Evolutionary conservation across 2,888 invertebrate genomes (phyloP).

Genomic region (Leucoma salicis): DNA sequence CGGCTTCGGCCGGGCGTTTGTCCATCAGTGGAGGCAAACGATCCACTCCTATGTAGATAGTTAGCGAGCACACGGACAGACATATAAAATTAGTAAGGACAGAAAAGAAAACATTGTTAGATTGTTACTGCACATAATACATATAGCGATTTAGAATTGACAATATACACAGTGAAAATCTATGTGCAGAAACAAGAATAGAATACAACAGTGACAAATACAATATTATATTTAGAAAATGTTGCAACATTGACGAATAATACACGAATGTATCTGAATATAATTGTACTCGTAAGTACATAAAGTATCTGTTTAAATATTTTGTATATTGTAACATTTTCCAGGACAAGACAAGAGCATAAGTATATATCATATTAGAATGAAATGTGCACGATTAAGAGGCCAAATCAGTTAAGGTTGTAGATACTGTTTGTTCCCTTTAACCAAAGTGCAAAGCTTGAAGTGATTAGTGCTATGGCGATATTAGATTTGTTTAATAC

Average conservation of each 20-base stretch:
- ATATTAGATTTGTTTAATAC: constrained; percentile 22
- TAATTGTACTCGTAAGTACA: not conserved
- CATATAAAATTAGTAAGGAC: constrained; percentile 66
- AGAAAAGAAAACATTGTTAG: constrained; percentile 43
- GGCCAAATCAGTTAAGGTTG: constrained; percentile 17
- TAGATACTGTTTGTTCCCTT: constrained; percentile 12
- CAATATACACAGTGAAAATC: constrained; percentile 6
- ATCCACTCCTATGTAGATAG: constrained; percentile 75
- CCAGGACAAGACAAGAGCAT: not conserved
- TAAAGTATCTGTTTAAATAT: not conserved
- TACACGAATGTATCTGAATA: not conserved
- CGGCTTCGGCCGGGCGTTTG: constrained; percentile 77
- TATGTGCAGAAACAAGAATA: constrained; percentile 26
- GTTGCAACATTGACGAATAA: constrained; percentile 13
- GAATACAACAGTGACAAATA: constrained; percentile 16
- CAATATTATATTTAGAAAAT: constrained; percentile 10
- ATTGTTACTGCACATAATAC: constrained; percentile 51
- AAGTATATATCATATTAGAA: constrained; percentile 12
- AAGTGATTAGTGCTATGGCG: constrained; percentile 21
- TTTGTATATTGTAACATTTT: not conserved
- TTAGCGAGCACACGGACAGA: constrained; percentile 72
- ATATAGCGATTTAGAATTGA: not conserved
- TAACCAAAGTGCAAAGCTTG: constrained; percentile 26
- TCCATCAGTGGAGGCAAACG: constrained; percentile 76
- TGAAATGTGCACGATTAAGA: constrained; percentile 10